phyloP scores from a whole-genome alignment of 1,140 invertebrate genomes.

The Drosophila bocqueti region DNA sequence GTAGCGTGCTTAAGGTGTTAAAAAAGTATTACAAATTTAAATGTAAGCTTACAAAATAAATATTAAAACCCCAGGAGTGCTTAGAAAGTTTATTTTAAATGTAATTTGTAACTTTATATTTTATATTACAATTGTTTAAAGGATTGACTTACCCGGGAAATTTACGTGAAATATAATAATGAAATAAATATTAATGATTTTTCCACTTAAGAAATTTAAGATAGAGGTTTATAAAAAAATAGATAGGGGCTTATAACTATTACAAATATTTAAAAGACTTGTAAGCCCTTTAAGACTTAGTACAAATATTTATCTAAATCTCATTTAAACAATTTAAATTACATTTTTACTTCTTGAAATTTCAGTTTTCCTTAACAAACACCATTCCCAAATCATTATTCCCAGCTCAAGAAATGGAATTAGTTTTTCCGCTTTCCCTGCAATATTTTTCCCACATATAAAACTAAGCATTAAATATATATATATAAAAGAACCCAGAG shows the following conservation, averaged over 20 bases:
- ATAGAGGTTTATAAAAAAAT: no score
- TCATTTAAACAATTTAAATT: neutral
- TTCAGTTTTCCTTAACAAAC: neutral
- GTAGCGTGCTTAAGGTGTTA: neutral
- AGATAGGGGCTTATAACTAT: no score
- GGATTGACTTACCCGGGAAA: neutral
- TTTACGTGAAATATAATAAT: neutral
- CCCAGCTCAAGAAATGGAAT: slow-evolving; percentile 12
- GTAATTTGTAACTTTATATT: neutral
- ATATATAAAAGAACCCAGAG: slow-evolving; percentile 10
- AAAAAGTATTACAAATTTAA: neutral
- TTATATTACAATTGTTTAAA: neutral
- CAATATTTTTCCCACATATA: slow-evolving; percentile 19
- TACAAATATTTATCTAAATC: neutral
- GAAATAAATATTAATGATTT: no score
- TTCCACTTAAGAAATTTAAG: no score
- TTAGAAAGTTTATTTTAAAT: neutral
- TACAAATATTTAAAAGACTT: no score
- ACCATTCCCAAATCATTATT: slow-evolving; percentile 12
- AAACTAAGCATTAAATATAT: slow-evolving; percentile 22
- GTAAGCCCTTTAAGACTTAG: no score
- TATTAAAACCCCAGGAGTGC: neutral
- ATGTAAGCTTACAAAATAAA: neutral
- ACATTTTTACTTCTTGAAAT: neutral
- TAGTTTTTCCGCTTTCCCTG: slow-evolving; percentile 16